These are phyloP conservation scores for Clarias gariepinus DNA, from an alignment of 2,113 vertebrate genomes.

Conservation along the genomic window DNA sequence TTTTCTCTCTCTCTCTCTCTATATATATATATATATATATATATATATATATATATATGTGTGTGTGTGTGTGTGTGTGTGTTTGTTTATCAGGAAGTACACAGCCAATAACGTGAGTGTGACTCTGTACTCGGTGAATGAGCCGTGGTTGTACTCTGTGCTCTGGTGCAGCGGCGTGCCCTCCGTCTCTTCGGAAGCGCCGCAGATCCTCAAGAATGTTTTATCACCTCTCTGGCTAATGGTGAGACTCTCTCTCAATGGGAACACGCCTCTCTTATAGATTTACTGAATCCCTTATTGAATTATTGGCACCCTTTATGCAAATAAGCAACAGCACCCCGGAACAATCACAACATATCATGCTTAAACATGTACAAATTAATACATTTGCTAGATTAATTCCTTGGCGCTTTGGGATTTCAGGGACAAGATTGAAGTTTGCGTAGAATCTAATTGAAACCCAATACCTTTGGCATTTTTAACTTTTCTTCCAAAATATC, in stretches of 20 bases:
- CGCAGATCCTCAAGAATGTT: slow-evolving; percentile 84
- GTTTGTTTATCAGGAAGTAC: slow-evolving; percentile 73
- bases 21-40: background rate
- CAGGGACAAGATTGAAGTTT: background rate
- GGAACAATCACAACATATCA: too few species aligned
- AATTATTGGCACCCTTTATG: background rate
- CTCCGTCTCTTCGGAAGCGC: slow-evolving; percentile 85
- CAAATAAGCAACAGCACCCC: background rate
- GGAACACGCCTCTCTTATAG: background rate
- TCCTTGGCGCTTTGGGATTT: background rate
- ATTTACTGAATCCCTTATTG: background rate
- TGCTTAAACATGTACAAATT: background rate
- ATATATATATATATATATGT: background rate
- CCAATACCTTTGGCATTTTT: background rate
- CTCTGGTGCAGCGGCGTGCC: slow-evolving; percentile 90
- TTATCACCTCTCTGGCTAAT: slow-evolving; percentile 89
- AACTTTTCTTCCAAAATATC: too few species aligned
- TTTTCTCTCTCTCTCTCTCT: too few species aligned
- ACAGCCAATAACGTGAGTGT: slow-evolving; percentile 79
- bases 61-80: slow-evolving; percentile 18
- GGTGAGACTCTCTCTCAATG: slow-evolving; percentile 76
- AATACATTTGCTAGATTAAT: background rate
- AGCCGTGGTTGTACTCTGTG: slow-evolving; percentile 92
- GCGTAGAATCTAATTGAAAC: background rate
- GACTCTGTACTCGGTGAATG: slow-evolving; percentile 87